Base-by-base conservation (phyloP, 2,113 vertebrate species). In the Dipodomys spectabilis region DNA sequence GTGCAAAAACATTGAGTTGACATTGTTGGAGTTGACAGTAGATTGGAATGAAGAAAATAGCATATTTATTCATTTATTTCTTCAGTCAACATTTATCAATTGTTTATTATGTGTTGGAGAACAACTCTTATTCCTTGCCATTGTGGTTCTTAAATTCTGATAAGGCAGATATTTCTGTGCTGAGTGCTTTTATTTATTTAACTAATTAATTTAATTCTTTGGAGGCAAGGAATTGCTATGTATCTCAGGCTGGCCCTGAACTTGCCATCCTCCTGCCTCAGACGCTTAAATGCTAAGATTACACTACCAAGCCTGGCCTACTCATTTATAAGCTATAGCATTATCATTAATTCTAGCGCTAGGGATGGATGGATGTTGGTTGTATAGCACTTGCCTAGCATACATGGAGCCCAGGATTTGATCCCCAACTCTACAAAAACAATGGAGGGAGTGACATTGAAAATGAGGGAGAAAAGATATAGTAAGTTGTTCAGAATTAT, bases 331-430 rank as follows among this genome's bases (percentile, higher is more conserved):
- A 23, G 25, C 62, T 85, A 1, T 65, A 72, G 2, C 30, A 28
- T 92, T 65, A 67, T 27, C 35, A 45, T 60, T 80, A 72, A 83
- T 95, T 90, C 62, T 72, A 27, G 78, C 39, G 68, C 19, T 49
- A 44, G 19, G 28, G 13, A 30, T 57, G 16, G 53, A 57, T 57
- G 53, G 12, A 57, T 13, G 53, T 32, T 22, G 53, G 45, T 71
- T 20, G 22, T 49, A 32, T 20, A 71, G 67, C 7, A 15, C n/a
- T 71, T 71, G 13, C n/a, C 22, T 27, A 23, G 22, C 45, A 32
- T 16, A 7, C 18, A 15, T 69, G 67, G 27, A 15, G 22, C 13
- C 44, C 13, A 53, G 45, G 45, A 57, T 75, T 45, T 39, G 27
- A 22, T 35, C 23, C 13, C 9, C 23, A 35, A 23, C 1, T 23